phyloP scores from a whole-genome alignment of 2,797 vertebrate species.

The Hapalemur alaotrensis region DNA sequence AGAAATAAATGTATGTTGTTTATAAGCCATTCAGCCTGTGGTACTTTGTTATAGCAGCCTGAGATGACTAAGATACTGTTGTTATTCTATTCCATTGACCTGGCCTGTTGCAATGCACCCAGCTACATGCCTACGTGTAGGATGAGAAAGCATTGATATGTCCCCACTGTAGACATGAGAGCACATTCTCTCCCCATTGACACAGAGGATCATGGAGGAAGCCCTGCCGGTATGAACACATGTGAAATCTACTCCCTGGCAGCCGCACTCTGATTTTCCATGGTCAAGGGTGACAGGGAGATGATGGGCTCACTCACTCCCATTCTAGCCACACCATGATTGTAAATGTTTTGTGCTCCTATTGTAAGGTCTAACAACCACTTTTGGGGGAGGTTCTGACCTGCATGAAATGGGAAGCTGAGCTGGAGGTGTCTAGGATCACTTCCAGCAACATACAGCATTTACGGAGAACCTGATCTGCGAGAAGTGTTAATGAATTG shows the following conservation, averaged over 20 bases:
- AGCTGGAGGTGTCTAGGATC: not conserved
- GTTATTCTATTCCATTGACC: not conserved
- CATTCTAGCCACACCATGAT: not conserved
- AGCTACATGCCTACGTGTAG: not conserved
- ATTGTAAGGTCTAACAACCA: not conserved
- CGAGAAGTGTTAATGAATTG: not conserved
- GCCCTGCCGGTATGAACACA: not conserved
- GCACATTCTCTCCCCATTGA: not conserved
- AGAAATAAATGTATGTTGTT: not conserved
- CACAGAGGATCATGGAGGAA: not conserved
- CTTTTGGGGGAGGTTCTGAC: not conserved
- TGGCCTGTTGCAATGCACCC: not conserved
- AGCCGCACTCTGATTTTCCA: not conserved
- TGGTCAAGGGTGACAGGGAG: too few species aligned
- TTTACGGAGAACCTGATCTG: not conserved
- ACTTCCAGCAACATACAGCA: not conserved
- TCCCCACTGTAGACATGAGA: not conserved
- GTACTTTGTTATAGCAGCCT: not conserved
- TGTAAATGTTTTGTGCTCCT: not conserved
- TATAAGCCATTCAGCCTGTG: not conserved
- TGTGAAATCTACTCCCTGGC: not conserved
- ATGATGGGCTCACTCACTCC: not conserved
- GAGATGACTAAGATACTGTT: not conserved
- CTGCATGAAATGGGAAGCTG: not conserved
- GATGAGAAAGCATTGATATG: not conserved